Percentiles rank a stretch among this genome's conserved stretches.
These are phyloP conservation scores for Eutrigla gurnardus DNA, from an alignment of 2,797 vertebrate species.

Conservation along the genomic window DNA sequence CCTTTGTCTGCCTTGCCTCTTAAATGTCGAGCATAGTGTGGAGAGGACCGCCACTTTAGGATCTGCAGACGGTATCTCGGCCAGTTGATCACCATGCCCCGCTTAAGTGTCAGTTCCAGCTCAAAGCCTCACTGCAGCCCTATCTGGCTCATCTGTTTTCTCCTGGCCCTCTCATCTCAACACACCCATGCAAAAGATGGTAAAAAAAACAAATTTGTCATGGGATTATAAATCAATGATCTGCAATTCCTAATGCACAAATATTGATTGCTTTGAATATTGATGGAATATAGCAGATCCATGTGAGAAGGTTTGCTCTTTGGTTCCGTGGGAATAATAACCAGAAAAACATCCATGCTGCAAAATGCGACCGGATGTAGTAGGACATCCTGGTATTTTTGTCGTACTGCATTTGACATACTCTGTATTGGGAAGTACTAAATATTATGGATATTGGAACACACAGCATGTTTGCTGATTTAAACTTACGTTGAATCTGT, in stretches of 20 bases:
- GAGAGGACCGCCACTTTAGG: constrained; percentile 22
- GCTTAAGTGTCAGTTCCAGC: constrained; percentile 9
- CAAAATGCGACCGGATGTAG: too few relatives aligned
- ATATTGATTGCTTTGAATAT: not conserved
- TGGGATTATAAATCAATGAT: not conserved
- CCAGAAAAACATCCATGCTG: too few relatives aligned
- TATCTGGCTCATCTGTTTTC: constrained; percentile 58
- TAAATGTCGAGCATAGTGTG: constrained; percentile 50
- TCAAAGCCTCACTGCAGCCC: constrained; percentile 20
- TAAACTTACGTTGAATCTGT: not conserved
- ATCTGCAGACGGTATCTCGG: constrained; percentile 21
- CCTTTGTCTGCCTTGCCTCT: constrained; percentile 23
- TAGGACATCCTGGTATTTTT: too few relatives aligned
- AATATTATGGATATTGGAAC: not conserved
- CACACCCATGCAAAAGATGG: constrained; percentile 58
- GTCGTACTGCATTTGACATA: too few relatives aligned
- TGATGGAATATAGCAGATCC: not conserved
- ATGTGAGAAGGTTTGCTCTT: not conserved
- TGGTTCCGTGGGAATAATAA: not conserved
- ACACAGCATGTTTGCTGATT: not conserved
- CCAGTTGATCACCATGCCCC: constrained; percentile 57
- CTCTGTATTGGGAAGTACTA: not conserved
- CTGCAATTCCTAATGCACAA: not conserved
- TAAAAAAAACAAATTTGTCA: constrained; percentile 27
- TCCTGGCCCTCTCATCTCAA: constrained; percentile 53